phyloP scores from a whole-genome alignment of 2,888 invertebrate genomes.

The Apoda limacodes region DNA sequence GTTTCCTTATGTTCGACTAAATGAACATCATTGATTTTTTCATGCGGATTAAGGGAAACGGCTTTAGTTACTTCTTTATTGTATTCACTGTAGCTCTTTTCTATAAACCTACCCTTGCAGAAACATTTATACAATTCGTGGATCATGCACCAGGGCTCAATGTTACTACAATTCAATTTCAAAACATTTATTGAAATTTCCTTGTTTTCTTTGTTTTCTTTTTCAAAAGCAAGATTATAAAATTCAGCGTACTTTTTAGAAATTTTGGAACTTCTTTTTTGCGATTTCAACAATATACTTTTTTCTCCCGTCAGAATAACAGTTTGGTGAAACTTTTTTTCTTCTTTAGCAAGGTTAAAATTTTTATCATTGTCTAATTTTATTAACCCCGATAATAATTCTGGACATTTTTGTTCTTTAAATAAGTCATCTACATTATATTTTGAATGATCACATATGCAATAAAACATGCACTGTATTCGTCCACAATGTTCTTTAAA shows the following conservation, averaged over 20 bases:
- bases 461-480: constrained; percentile 70
- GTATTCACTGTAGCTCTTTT: constrained; percentile 13
- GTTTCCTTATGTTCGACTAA: background rate
- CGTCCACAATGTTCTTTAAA: constrained; percentile 72
- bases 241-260: constrained; percentile 73
- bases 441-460: constrained; percentile 48
- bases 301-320: constrained; percentile 74
- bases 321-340: constrained; percentile 79
- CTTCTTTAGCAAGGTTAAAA: constrained; percentile 73
- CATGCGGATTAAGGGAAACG: constrained; percentile 5
- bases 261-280: constrained; percentile 68
- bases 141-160: constrained; percentile 75
- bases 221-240: constrained; percentile 36
- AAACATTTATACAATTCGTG: constrained; percentile 76
- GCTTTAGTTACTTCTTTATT: constrained; percentile 4
- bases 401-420: constrained; percentile 25
- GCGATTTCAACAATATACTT: constrained; percentile 72
- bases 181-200: constrained; percentile 28
- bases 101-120: constrained; percentile 63
- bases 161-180: constrained; percentile 43
- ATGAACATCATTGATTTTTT: background rate
- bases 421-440: constrained; percentile 33
- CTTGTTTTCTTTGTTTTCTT: constrained; percentile 24
- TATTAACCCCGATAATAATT: constrained; percentile 38
- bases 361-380: constrained; percentile 62